Evolutionary conservation across 2,113 vertebrate genomes (phyloP).

Genomic region (Lampris megalopsis): DNA sequence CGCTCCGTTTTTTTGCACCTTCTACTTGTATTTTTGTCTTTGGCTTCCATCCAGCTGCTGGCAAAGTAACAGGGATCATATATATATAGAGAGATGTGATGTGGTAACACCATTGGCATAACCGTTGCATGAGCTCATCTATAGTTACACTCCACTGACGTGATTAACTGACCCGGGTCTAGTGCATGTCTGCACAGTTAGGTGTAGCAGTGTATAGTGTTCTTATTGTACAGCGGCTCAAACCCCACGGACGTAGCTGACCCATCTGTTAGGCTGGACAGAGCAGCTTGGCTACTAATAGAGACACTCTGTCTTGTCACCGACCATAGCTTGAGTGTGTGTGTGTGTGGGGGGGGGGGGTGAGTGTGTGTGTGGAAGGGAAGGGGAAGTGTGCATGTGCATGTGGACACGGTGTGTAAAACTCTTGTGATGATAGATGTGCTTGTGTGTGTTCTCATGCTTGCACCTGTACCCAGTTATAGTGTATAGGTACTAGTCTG

Average conservation of each 20-base stretch:
- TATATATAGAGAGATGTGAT: slow-evolving; percentile 40
- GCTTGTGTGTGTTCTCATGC: slow-evolving; percentile 6
- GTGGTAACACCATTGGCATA: slow-evolving; percentile 34
- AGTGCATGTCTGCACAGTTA: slow-evolving; percentile 42
- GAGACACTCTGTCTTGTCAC: slow-evolving; percentile 60
- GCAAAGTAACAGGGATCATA: slow-evolving; percentile 52
- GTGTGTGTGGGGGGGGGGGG: background rate
- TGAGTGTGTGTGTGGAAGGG: background rate
- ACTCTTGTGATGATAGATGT: background rate
- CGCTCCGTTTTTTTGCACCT: background rate
- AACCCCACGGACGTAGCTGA: slow-evolving; percentile 32
- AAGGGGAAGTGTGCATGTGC: background rate
- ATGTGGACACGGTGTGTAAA: background rate
- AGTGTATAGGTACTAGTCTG: no score
- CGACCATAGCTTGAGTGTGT: slow-evolving; percentile 32
- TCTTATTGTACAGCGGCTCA: slow-evolving; percentile 40
- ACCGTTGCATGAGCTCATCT: slow-evolving; percentile 55
- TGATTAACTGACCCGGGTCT: slow-evolving; percentile 53
- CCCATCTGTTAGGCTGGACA: slow-evolving; percentile 54
- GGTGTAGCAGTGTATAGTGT: slow-evolving; percentile 21
- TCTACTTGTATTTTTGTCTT: background rate
- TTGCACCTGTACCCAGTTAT: no score
- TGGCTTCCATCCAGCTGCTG: slow-evolving; percentile 36
- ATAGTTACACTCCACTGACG: slow-evolving; percentile 60
- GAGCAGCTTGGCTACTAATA: slow-evolving; percentile 57